Percentiles rank a stretch among this genome's conserved stretches.
Evolutionary conservation across 2,797 vertebrate genomes (phyloP).

Genomic region (Cyclura pinguis): DNA sequence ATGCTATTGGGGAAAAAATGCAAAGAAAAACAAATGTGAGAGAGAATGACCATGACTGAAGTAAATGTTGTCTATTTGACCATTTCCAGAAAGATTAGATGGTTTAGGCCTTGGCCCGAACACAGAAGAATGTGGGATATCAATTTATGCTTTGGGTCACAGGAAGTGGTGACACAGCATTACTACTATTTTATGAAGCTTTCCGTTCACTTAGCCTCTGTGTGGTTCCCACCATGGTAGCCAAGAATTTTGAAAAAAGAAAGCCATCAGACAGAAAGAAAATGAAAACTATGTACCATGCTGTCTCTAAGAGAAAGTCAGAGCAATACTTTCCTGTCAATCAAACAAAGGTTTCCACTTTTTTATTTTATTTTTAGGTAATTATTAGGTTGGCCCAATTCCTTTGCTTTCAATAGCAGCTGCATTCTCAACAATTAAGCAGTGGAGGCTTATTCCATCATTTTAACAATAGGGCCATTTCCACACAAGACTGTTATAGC

Average conservation of each 20-base stretch:
- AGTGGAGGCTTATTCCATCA: no score
- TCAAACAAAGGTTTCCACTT: neutral
- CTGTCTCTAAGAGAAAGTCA: conserved; percentile 13
- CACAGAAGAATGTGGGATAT: conserved; percentile 13
- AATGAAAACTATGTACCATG: conserved; percentile 49
- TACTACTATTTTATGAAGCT: neutral
- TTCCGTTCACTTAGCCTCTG: conserved; percentile 54
- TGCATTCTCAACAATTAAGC: neutral
- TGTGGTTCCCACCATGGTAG: conserved; percentile 54
- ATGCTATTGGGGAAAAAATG: neutral
- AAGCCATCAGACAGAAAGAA: conserved; percentile 53
- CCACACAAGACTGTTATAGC: no score
- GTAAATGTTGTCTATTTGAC: neutral
- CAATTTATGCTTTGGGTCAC: conserved; percentile 47
- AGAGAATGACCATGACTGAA: neutral
- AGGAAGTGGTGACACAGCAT: conserved; percentile 56
- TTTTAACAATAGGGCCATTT: neutral
- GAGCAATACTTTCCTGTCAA: neutral
- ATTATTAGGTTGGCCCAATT: no score
- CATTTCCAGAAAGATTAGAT: neutral
- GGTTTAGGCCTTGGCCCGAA: neutral
- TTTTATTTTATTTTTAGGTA: neutral
- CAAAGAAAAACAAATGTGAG: neutral
- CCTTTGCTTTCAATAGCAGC: neutral
- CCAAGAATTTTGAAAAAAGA: conserved; percentile 26